Conservation (phyloP, 2,888 invertebrate species). For the Himalopsyche kuldschensis region DNA sequence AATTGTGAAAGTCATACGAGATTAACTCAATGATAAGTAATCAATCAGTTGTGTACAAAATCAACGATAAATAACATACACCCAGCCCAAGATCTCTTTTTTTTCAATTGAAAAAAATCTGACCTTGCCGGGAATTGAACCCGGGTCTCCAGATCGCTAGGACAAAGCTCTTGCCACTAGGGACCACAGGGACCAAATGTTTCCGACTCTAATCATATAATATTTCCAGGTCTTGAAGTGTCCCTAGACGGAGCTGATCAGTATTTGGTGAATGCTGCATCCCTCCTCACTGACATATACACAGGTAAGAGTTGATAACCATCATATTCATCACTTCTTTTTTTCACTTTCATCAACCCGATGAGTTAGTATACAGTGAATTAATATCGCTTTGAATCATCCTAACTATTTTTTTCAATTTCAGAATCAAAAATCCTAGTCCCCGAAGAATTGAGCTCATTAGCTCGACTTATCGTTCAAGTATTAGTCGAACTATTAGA, state of each 20-base stretch:
- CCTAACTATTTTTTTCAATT: not conserved
- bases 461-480: conserved; percentile 33
- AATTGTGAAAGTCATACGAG: too few species aligned
- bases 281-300: conserved; percentile 33
- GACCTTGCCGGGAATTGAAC: too few species aligned
- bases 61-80: too few species aligned
- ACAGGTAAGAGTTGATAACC: conserved; percentile 15
- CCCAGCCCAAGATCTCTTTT: too few species aligned
- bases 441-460: conserved; percentile 17
- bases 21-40: too few species aligned
- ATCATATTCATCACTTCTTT: not conserved
- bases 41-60: too few species aligned
- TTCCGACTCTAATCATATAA: not conserved
- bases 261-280: conserved; percentile 32
- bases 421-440: conserved; percentile 33
- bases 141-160: too few species aligned
- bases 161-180: too few species aligned
- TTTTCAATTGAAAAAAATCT: too few species aligned
- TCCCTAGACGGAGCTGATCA: conserved; percentile 37
- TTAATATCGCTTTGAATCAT: not conserved
- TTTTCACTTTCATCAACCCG: too few species aligned
- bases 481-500: conserved; percentile 32
- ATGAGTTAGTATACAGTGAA: not conserved
- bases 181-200: too few species aligned
- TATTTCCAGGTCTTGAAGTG: conserved; percentile 31